Percentiles rank a stretch among this genome's conserved stretches.
These are phyloP conservation scores for Microcebus tavaratra DNA, from an alignment of 2,113 vertebrate species.

Conservation along the genomic window DNA sequence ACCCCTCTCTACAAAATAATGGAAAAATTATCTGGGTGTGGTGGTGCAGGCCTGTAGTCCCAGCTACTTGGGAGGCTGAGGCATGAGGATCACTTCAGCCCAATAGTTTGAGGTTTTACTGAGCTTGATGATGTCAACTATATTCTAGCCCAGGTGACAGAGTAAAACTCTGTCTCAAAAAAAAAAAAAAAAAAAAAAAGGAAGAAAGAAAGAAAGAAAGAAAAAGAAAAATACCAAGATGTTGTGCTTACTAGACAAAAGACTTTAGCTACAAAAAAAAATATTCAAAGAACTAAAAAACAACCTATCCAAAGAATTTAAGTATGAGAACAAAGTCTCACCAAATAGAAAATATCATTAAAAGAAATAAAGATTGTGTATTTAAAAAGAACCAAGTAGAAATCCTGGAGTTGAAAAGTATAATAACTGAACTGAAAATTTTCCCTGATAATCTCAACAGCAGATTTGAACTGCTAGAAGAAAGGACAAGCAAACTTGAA, in stretches of 20 bases:
- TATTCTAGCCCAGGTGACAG: too few species aligned
- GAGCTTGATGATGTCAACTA: too few species aligned
- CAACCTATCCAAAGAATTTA: neutral
- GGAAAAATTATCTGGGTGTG: too few species aligned
- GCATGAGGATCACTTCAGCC: too few species aligned
- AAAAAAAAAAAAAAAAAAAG: too few species aligned
- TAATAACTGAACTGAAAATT: neutral
- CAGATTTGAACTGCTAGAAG: neutral
- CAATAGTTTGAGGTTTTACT: too few species aligned
- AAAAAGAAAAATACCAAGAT: neutral
- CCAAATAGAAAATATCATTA: neutral
- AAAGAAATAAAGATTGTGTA: neutral
- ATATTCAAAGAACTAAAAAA: slow-evolving; percentile 4
- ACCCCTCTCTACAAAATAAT: too few species aligned
- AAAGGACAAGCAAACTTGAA: neutral
- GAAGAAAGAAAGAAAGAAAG: too few species aligned
- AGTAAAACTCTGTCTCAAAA: too few species aligned
- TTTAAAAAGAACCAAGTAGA: neutral
- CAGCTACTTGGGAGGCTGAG: too few species aligned
- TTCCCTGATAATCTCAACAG: neutral
- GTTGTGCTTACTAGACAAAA: neutral
- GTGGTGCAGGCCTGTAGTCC: too few species aligned
- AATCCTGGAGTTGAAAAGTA: neutral
- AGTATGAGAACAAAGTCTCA: neutral
- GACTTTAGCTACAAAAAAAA: neutral